These are phyloP conservation scores for Carcina quercana DNA, from an alignment of 2,888 invertebrate species.

Conservation along the genomic window DNA sequence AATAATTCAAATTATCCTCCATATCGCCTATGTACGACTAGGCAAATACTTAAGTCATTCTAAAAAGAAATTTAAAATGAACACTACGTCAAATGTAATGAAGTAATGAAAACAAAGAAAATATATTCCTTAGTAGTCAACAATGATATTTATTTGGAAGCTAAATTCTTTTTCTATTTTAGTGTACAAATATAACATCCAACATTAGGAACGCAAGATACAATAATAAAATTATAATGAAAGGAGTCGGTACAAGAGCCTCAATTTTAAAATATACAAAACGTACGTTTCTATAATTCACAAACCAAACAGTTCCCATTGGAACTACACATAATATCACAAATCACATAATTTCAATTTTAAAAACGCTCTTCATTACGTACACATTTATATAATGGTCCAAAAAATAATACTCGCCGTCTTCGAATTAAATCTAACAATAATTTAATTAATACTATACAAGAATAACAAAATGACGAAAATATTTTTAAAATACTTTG, in stretches of 20 bases:
- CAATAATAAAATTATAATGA: slow-evolving; percentile 19
- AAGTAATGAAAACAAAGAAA: slow-evolving; percentile 19
- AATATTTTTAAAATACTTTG: slow-evolving; percentile 52
- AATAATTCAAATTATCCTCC: too few species aligned
- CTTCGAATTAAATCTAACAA: slow-evolving; percentile 40
- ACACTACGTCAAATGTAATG: slow-evolving; percentile 3
- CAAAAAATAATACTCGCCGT: slow-evolving; percentile 51
- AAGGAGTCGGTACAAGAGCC: slow-evolving; percentile 10
- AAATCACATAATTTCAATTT: slow-evolving; percentile 1
- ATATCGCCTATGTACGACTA: too few species aligned
- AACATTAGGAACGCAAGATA: slow-evolving; percentile 44
- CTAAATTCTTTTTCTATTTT: slow-evolving; percentile 48
- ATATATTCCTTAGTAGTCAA: slow-evolving; percentile 38
- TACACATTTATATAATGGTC: slow-evolving; percentile 31
- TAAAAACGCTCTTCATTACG: slow-evolving; percentile 22
- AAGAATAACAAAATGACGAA: slow-evolving; percentile 38
- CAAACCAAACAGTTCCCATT: too few species aligned
- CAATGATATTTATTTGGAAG: slow-evolving; percentile 70
- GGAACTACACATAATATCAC: slow-evolving; percentile 9
- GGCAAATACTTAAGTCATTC: too few species aligned
- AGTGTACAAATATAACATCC: slow-evolving; percentile 50
- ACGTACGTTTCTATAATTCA: neutral
- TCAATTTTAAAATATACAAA: slow-evolving; percentile 8
- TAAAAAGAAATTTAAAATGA: too few species aligned
- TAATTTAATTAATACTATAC: slow-evolving; percentile 26